These are phyloP conservation scores for Molanna angustata DNA, from an alignment of 2,888 invertebrate genomes.

Conservation along the genomic window DNA sequence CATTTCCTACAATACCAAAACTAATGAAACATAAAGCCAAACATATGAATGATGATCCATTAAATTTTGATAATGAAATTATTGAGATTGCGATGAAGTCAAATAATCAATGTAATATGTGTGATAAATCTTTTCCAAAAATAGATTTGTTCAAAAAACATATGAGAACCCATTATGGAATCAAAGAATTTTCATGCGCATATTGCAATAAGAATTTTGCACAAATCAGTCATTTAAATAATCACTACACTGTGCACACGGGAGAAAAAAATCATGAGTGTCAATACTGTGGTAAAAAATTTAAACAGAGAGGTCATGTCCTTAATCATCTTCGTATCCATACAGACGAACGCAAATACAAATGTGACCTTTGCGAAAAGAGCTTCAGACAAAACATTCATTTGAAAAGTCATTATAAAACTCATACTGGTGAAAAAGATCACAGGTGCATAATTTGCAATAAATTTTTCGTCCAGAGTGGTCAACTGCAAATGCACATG, in stretches of 20 bases:
- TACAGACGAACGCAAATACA: constrained; percentile 24
- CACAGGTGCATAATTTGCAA: constrained; percentile 25
- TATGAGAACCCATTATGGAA: too few species aligned
- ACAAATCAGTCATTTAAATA: constrained; percentile 22
- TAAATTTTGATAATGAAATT: too few species aligned
- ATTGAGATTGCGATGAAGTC: too few species aligned
- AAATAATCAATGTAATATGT: too few species aligned
- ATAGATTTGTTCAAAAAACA: too few species aligned
- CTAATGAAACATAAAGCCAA: too few species aligned
- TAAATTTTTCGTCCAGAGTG: constrained; percentile 28
- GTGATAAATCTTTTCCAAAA: too few species aligned
- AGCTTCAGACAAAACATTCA: constrained; percentile 28
- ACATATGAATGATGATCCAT: too few species aligned
- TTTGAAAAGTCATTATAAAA: constrained; percentile 27
- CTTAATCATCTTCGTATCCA: constrained; percentile 27
- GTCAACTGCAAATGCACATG: constrained; percentile 30
- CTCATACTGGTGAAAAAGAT: constrained; percentile 27
- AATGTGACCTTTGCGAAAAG: constrained; percentile 22
- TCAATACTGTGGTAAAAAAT: constrained; percentile 21
- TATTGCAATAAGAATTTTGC: constrained; percentile 26
- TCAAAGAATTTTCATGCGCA: too few species aligned
- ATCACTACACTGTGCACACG: constrained; percentile 23
- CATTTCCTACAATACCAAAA: too few species aligned
- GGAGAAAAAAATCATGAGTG: constrained; percentile 26
- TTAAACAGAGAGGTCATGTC: constrained; percentile 29